These are phyloP conservation scores for Trachemys scripta DNA, from an alignment of 2,113 vertebrate species.

Conservation along the genomic window DNA sequence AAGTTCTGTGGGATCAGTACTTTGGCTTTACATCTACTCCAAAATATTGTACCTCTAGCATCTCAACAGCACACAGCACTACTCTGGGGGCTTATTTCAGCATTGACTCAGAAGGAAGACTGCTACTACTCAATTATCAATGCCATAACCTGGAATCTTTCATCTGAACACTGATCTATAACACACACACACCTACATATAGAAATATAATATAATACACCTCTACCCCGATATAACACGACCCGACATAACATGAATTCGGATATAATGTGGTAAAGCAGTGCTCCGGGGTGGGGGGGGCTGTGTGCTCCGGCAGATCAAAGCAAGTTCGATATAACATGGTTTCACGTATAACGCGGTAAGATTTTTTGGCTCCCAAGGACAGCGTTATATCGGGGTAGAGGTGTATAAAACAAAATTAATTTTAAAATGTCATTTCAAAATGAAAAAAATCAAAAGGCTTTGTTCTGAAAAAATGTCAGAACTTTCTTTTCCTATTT, in stretches of 20 bases:
- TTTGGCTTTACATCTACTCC: not conserved
- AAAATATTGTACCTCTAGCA: not conserved
- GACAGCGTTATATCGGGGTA: too few relatives aligned
- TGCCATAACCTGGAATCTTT: not conserved
- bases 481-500: not conserved
- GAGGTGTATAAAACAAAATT: not conserved
- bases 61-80: not conserved
- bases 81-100: not conserved
- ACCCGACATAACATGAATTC: too few relatives aligned
- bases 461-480: not conserved
- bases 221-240: too few relatives aligned
- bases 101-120: not conserved
- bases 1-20: not conserved
- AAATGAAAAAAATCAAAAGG: not conserved
- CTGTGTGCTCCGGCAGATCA: too few relatives aligned
- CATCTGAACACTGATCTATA: not conserved
- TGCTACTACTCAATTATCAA: not conserved
- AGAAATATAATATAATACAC: not conserved
- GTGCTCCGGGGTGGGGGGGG: too few relatives aligned
- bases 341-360: too few relatives aligned
- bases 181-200: not conserved
- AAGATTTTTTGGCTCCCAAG: too few relatives aligned
- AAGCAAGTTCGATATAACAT: too few relatives aligned
- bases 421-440: not conserved
- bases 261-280: too few relatives aligned